Conservation (phyloP, 2,888 invertebrate species). For the Drosophila trichaetosa region DNA sequence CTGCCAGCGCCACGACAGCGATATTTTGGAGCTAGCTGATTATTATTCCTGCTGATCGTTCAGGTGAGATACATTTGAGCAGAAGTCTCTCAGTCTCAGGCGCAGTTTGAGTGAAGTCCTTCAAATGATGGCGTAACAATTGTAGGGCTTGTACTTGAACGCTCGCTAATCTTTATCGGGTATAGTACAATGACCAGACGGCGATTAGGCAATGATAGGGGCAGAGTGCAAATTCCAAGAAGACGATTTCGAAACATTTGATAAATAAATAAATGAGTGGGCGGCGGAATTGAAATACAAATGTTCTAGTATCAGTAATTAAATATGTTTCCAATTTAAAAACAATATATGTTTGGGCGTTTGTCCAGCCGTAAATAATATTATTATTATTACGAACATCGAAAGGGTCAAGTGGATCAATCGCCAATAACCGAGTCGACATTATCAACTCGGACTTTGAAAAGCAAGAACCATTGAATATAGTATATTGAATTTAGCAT, state of each 20-base stretch:
- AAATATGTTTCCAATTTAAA: background rate
- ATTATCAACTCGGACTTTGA: background rate
- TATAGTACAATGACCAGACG: background rate
- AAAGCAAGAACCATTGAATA: background rate
- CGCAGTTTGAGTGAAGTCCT: background rate
- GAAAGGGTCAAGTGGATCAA: background rate
- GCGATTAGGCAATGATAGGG: slow-evolving; percentile 37
- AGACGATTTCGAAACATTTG: slow-evolving; percentile 13
- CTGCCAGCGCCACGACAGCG: slow-evolving; percentile 36
- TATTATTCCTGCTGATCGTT: slow-evolving; percentile 15
- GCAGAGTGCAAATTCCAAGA: slow-evolving; percentile 54
- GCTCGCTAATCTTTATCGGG: slow-evolving; percentile 31
- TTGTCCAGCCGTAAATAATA: background rate
- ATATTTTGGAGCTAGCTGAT: slow-evolving; percentile 6
- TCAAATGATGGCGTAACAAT: slow-evolving; percentile 1
- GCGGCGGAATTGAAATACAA: background rate
- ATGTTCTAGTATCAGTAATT: background rate
- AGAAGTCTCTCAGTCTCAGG: too few relatives aligned
- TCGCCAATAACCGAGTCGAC: background rate
- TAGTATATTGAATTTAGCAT: background rate
- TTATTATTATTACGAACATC: background rate
- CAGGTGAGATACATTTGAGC: slow-evolving; percentile 22
- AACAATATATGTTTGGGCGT: background rate
- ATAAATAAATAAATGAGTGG: background rate
- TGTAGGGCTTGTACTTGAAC: background rate